Evolutionary conservation across 2,797 vertebrate genomes (phyloP), one percentile per base, ranked within the genome.

Genomic region (Enteromius treurensis): DNA sequence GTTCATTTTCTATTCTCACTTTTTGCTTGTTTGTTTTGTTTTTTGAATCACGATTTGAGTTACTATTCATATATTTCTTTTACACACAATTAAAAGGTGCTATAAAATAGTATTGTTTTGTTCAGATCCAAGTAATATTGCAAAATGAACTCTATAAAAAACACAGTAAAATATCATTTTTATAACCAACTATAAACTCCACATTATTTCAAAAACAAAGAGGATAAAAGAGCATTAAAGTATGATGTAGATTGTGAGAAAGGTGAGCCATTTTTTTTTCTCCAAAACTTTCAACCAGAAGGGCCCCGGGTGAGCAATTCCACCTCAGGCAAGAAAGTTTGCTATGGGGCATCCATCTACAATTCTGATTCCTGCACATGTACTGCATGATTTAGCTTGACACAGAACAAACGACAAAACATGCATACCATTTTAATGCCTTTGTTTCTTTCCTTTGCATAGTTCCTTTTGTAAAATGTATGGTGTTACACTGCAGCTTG

Each of bases 321-420:
- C 53, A 73, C 70, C 70, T 29, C n/a, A 69, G 80, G 85, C 77
- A 82, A 68, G 78, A 60, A 64, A 3, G 10, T 51, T 83, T 79
- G 77, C 75, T 71, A 13, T 23, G 29, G 51, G 32, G 14, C 21
- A 17, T 76, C 49, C n/a, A 29, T 81, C n/a, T 49, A 26, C 45
- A 26, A 49, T 49, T 70, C 40, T 11, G 15, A 62, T 40, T 42
- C 1, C 4, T 70, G 45, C 51, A 21, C 32, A 75, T 29, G 53
- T 32, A 4, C 55, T 4, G 23, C 62, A 37, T 64, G 32, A 84
- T 80, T 40, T 62, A 2, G 58, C 67, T 53, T 45, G 55, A 81
- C 71, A 81, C 11, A 17, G 73, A 69, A 64, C 78, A 60, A 40
- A 76, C 37, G 32, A 8, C 53, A 73, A n/a, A 45, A 65, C 2